Evolutionary conservation across 2,888 invertebrate genomes (phyloP).

Genomic region (Acleris sparsana): DNA sequence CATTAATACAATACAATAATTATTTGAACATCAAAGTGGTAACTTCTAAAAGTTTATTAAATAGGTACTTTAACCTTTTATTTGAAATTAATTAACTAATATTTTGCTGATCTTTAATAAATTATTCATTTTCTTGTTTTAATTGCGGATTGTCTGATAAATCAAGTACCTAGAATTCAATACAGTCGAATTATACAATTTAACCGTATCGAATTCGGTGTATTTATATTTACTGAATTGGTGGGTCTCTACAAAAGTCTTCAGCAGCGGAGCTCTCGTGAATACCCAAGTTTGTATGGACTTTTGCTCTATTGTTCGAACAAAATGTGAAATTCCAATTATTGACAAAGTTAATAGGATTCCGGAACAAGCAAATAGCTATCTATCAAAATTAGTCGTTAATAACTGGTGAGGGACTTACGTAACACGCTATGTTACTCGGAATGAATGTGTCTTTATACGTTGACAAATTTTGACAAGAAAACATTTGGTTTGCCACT

Average conservation of each 20-base stretch:
- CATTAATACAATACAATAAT: too few species aligned
- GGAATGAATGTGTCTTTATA: neutral
- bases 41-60: neutral
- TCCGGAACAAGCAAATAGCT: neutral
- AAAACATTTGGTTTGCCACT: too few species aligned
- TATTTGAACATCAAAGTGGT: neutral
- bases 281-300: constrained; percentile 2
- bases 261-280: too few species aligned
- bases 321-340: constrained; percentile 10
- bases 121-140: too few species aligned
- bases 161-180: too few species aligned
- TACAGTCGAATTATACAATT: too few species aligned
- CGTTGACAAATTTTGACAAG: too few species aligned
- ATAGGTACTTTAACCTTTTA: neutral
- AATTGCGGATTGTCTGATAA: too few species aligned
- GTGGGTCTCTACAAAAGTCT: too few species aligned
- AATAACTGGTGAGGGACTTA: neutral
- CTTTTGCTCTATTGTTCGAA: constrained; percentile 5
- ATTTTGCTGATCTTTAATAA: too few species aligned
- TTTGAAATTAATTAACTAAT: neutral
- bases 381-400: constrained; percentile 11
- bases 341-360: constrained; percentile 4
- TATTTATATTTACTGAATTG: too few species aligned
- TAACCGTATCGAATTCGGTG: too few species aligned
- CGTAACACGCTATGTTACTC: neutral